Percentiles rank a stretch among this genome's conserved stretches.
Conservation (phyloP, 1,140 invertebrate genomes). For the Neomicropteryx cornuta region DNA sequence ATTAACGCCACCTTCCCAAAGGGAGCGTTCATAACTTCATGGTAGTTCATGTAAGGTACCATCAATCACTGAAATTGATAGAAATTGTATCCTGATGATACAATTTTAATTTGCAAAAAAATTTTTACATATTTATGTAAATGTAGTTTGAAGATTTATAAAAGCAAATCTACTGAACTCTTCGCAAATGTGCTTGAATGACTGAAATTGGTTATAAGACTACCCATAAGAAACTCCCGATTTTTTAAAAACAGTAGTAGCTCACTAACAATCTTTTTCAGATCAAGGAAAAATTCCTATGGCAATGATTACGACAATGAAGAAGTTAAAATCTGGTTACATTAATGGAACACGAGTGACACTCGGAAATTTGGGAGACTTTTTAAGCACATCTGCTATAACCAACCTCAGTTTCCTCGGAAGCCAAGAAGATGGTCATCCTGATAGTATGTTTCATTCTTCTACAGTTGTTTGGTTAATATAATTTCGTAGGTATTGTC, state of each 20-base stretch:
- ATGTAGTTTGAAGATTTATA: no score
- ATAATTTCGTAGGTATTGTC: no score
- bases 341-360: conserved; percentile 96
- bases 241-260: no score
- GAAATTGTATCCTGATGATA: conserved; percentile 6
- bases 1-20: no score
- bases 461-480: not conserved
- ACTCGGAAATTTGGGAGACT: conserved; percentile 82
- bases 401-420: conserved; percentile 91
- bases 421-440: conserved; percentile 81
- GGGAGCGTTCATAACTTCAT: no score
- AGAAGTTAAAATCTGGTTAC: conserved; percentile 97
- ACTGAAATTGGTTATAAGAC: conserved; percentile 7
- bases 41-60: no score
- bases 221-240: no score
- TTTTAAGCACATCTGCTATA: conserved; percentile 90
- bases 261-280: conserved; percentile 36
- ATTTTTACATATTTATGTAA: not conserved
- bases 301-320: conserved; percentile 94
- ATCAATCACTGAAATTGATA: no score
- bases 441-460: conserved; percentile 51
- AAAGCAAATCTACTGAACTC: no score
- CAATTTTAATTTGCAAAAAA: conserved; percentile 2
- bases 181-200: no score
- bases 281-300: conserved; percentile 86